A percentile compares a stretch with the other conserved stretches of the same genome.
Conservation (phyloP, 2,888 invertebrate species). For the Tanaodytes sp. region DNA sequence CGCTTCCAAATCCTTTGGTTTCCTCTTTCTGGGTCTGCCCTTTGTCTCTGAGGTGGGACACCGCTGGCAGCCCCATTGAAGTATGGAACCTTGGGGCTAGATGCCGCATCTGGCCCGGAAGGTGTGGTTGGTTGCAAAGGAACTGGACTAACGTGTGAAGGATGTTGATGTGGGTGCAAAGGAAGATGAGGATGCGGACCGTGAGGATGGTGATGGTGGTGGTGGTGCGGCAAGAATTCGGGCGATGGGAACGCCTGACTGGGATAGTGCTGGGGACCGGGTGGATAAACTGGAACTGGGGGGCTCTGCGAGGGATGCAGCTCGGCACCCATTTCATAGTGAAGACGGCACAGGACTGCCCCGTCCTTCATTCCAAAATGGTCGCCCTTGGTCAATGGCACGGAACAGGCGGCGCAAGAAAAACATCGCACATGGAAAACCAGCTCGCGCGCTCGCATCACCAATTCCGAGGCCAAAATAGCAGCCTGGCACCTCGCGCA, state of each 20-base stretch:
- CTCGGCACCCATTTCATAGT: constrained; percentile 77
- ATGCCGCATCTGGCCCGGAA: constrained; percentile 73
- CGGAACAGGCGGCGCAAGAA: constrained; percentile 90
- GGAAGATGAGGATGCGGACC: constrained; percentile 63
- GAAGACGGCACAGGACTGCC: constrained; percentile 88
- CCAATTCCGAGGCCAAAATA: constrained; percentile 91
- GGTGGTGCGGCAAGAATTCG: constrained; percentile 72
- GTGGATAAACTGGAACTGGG: constrained; percentile 70
- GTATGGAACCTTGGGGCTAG: constrained; percentile 74
- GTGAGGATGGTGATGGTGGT: constrained; percentile 68
- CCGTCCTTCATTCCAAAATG: constrained; percentile 94
- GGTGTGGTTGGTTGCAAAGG: constrained; percentile 76
- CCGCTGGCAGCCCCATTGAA: constrained; percentile 77
- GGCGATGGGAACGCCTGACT: constrained; percentile 77
- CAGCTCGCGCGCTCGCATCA: constrained; percentile 93
- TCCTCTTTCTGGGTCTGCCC: constrained; percentile 93
- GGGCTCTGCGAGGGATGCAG: constrained; percentile 70
- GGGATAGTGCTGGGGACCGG: constrained; percentile 72
- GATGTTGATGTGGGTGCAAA: constrained; percentile 73
- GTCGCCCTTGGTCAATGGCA: constrained; percentile 92
- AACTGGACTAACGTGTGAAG: constrained; percentile 71
- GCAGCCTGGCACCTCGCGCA: constrained; percentile 92
- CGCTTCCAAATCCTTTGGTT: constrained; percentile 90
- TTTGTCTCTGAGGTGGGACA: constrained; percentile 82
- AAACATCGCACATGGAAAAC: constrained; percentile 97